Evolutionary conservation across 2,888 invertebrate species (phyloP), one percentile per base, ranked within the genome.

Genomic region (Xylocampa areola): DNA sequence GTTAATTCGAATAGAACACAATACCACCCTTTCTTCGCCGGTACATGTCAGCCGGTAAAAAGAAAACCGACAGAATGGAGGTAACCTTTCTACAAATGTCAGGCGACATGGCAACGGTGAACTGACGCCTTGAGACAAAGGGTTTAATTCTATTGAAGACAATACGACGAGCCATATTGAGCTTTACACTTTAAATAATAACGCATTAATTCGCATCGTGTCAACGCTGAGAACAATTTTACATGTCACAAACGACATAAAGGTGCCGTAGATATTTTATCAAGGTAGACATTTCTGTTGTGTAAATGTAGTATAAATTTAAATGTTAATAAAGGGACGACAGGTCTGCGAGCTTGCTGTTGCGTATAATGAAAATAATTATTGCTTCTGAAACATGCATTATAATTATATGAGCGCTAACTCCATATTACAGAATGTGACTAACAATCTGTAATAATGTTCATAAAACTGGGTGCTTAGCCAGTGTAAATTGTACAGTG

Each of bases 71-170:
- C 85, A 82, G 85, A 88, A 85, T 83, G 78, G 85, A 85, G 85
- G 87, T 90, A 87, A 92, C 94, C 93, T 94, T 94, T 93, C 81
- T 81, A 87, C 81, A 92, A 94, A 94, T 94, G 94, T 88, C 94
- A 94, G 82, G 84, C 88, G 86, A 85, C 85, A 85, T 82, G 77
- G 83, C 84, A 85, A 80, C 87, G 84, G 81, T 81, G 86, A 82
- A 85, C 81, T 82, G 82, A 86, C 86, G 86, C 89, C 90, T 91
- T 91, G 87, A 92, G 91, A 92, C 93, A 92, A 92, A 91, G 91
- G 91, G 90, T 89, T 92, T 86, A 89, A 87, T 86, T 86, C 87
- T 81, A 87, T 86, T 81, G 78, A 80, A 80, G 72, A 77, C 72
- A 58, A 66, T 68, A 68, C 49, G 63, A 67, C 76, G 75, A 76